Conservation (phyloP, 2,113 vertebrate species). For the Pelecanus crispus region DNA sequence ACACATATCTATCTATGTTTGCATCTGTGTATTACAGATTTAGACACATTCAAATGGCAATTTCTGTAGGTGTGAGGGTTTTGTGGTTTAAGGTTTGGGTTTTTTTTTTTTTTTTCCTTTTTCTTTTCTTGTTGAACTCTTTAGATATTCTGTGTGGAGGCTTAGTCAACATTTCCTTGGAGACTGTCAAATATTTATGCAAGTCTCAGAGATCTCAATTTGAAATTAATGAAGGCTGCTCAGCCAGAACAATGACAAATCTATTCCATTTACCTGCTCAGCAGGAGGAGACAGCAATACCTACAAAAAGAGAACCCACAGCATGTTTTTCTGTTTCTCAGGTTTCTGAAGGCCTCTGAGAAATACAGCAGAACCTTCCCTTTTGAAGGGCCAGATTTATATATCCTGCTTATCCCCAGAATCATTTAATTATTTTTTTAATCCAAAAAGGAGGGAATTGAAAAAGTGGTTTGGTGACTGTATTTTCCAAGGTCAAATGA, state of each 20-base stretch:
- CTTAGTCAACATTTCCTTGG: constrained; percentile 61
- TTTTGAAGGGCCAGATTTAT: background rate
- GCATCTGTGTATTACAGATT: background rate
- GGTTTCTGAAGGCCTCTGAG: background rate
- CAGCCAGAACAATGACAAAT: constrained; percentile 63
- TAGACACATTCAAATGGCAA: constrained; percentile 9
- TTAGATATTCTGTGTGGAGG: constrained; percentile 22
- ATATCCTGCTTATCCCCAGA: background rate
- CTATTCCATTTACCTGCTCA: constrained; percentile 51
- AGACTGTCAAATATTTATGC: constrained; percentile 66
- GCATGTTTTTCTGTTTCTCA: background rate
- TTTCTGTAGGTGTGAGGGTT: background rate
- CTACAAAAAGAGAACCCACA: background rate
- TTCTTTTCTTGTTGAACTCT: background rate
- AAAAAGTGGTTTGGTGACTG: background rate
- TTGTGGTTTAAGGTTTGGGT: background rate
- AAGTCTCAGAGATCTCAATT: constrained; percentile 63
- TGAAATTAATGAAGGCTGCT: constrained; percentile 60
- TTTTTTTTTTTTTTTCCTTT: background rate
- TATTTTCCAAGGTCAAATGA: background rate
- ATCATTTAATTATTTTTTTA: background rate
- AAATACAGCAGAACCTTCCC: background rate
- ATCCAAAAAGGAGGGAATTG: background rate
- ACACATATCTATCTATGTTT: background rate
- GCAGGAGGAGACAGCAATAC: constrained; percentile 25